A percentile compares a stretch with the other conserved stretches of the same genome.
Conservation (phyloP, 2,888 invertebrate species). For the Carabus problematicus region DNA sequence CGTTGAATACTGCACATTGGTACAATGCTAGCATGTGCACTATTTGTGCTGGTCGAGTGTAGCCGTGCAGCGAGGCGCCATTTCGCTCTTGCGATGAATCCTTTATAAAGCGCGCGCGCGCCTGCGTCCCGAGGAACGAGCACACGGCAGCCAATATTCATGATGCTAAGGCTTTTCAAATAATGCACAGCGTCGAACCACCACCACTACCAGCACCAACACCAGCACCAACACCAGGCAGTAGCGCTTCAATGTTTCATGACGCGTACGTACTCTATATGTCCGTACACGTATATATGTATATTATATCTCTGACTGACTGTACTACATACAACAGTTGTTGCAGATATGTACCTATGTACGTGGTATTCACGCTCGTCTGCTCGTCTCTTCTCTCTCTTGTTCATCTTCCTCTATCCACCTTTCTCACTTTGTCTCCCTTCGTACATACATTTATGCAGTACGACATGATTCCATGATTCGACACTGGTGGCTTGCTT, state of each 20-base stretch:
- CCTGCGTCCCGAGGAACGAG: background rate
- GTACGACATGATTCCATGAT: background rate
- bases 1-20: constrained; percentile 40
- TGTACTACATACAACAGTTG: background rate
- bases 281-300: background rate
- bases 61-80: constrained; percentile 33
- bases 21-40: background rate
- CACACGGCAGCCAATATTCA: constrained; percentile 42
- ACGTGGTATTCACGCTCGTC: background rate
- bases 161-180: constrained; percentile 43
- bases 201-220: background rate
- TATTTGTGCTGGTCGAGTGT: constrained; percentile 6
- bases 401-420: background rate
- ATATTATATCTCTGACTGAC: background rate
- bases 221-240: no score
- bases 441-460: no score
- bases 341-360: background rate
- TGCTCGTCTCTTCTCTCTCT: background rate
- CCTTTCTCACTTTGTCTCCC: no score
- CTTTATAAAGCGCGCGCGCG: constrained; percentile 38
- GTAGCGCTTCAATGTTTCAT: constrained; percentile 31
- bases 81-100: constrained; percentile 41
- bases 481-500: background rate
- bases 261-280: constrained; percentile 20
- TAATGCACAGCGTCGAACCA: constrained; percentile 31